These are phyloP conservation scores for Neotoma lepida DNA, from an alignment of 2,113 vertebrate species.

Conservation along the genomic window DNA sequence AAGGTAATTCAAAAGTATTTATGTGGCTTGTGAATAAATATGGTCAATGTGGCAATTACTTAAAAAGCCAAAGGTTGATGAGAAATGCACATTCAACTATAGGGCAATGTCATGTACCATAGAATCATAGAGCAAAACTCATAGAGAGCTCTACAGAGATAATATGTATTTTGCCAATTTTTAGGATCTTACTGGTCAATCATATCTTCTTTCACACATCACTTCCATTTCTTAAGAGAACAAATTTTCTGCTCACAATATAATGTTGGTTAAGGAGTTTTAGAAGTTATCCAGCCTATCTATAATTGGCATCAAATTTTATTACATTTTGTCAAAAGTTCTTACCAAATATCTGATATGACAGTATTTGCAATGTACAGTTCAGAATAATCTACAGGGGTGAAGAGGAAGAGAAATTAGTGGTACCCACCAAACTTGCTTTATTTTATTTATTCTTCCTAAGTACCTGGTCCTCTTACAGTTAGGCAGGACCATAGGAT, in stretches of 20 bases:
- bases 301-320: constrained; percentile 33
- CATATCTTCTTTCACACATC: background rate
- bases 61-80: constrained; percentile 41
- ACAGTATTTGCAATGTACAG: constrained; percentile 33
- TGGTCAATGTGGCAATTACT: background rate
- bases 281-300: background rate
- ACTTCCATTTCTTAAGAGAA: constrained; percentile 1
- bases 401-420: background rate
- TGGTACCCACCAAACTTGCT: background rate
- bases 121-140: constrained; percentile 46
- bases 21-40: constrained; percentile 23
- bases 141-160: background rate
- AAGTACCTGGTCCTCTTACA: background rate
- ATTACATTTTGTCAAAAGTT: background rate
- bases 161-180: background rate
- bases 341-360: constrained; percentile 8
- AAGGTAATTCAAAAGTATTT: background rate
- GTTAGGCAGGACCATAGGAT: background rate
- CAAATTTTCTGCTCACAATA: background rate
- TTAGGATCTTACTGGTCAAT: background rate
- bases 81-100: background rate
- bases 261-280: background rate
- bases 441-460: constrained; percentile 1
- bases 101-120: background rate
- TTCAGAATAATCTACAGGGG: background rate